Conservation (phyloP, 2,113 vertebrate genomes). For the Chitala chitala region DNA sequence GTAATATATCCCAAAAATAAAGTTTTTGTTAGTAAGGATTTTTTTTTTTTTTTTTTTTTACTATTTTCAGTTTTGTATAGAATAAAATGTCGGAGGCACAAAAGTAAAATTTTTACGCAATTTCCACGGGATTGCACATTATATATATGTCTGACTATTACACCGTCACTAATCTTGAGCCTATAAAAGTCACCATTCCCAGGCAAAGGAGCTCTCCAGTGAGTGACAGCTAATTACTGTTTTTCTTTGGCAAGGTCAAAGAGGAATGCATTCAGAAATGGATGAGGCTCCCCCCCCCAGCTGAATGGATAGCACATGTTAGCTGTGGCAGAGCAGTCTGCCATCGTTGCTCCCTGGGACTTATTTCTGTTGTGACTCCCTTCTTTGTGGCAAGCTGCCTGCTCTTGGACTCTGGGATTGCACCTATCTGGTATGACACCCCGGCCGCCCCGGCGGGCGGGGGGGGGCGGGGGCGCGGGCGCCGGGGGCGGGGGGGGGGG, state of each 20-base stretch:
- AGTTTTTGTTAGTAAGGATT: no score
- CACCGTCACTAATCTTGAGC: no score
- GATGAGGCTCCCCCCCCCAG: conserved; percentile 41
- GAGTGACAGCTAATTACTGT: conserved; percentile 57
- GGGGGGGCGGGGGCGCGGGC: background rate
- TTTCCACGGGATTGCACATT: conserved; percentile 42
- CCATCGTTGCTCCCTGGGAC: background rate
- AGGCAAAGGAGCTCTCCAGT: conserved; percentile 33
- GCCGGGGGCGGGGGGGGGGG: background rate
- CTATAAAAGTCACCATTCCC: background rate
- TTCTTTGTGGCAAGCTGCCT: background rate
- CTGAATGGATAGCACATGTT: conserved; percentile 60
- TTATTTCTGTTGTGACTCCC: conserved; percentile 4
- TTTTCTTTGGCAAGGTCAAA: conserved; percentile 51
- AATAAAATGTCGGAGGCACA: no score
- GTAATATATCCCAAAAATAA: no score
- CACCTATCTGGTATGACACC: no score
- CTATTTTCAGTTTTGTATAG: no score
- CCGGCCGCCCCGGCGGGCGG: background rate
- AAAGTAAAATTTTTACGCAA: conserved; percentile 46
- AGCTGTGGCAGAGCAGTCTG: conserved; percentile 28
- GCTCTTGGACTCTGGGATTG: no score
- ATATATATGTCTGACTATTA: background rate
- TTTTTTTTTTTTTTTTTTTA: no score
- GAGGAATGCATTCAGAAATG: conserved; percentile 57